A percentile compares a stretch with the other conserved stretches of the same genome.
Conservation (phyloP, 2,797 vertebrate species). For the Champsocephalus gunnari region DNA sequence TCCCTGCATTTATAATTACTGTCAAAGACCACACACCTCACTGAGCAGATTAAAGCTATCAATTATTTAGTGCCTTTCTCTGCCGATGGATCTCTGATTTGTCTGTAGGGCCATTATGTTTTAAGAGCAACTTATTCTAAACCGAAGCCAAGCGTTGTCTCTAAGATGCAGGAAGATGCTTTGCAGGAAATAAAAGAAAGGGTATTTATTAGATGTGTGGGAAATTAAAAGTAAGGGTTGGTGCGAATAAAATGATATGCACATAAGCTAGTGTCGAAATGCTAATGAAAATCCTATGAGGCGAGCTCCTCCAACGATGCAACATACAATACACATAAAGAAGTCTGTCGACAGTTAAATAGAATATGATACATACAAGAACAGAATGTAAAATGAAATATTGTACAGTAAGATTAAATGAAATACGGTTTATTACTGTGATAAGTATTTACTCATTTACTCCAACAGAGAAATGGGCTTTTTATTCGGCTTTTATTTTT, state of each 20-base stretch:
- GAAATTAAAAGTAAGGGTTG: conserved; percentile 59
- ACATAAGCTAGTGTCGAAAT: too few species aligned
- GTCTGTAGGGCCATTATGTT: conserved; percentile 96
- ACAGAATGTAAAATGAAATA: too few species aligned
- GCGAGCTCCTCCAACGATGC: too few species aligned
- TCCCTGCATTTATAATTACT: conserved; percentile 99
- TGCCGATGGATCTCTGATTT: conserved; percentile 94
- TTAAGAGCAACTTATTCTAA: conserved; percentile 94
- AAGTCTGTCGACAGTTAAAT: too few species aligned
- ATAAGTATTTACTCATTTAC: too few species aligned
- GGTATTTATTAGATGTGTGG: conserved; percentile 53
- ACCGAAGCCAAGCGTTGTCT: conserved; percentile 81
- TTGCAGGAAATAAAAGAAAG: conserved; percentile 3
- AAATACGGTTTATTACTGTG: too few species aligned
- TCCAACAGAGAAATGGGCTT: conserved; percentile 1
- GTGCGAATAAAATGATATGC: conserved; percentile 34
- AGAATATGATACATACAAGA: too few species aligned
- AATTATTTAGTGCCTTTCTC: conserved; percentile 99
- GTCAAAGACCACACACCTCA: conserved; percentile 99
- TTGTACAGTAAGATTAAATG: too few species aligned
- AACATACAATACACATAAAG: too few species aligned
- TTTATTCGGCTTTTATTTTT: conserved; percentile 27
- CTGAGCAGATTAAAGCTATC: conserved; percentile 99
- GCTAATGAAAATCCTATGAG: too few species aligned
- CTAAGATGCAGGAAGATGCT: conserved; percentile 69